Percentiles rank a stretch among this genome's conserved stretches.
phyloP scores from a whole-genome alignment of 2,888 invertebrate species.

The Drosophila hamatofila region DNA sequence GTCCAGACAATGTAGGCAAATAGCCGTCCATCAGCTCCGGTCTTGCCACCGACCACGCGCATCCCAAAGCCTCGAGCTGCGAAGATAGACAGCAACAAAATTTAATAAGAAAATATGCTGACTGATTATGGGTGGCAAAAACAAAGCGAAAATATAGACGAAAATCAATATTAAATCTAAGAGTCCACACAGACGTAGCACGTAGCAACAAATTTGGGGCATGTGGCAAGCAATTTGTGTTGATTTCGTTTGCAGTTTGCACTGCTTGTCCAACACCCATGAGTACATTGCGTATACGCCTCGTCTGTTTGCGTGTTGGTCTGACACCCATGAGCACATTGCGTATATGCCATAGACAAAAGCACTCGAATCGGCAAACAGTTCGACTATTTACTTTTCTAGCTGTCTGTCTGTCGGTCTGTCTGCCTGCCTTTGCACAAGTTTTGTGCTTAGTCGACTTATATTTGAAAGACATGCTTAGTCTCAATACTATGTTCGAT shows the following conservation, averaged over 20 bases:
- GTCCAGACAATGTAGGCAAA: conserved; percentile 97
- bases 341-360: conserved; percentile 20
- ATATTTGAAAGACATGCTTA: conserved; percentile 22
- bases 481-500: conserved; percentile 19
- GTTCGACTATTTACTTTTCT: conserved; percentile 33
- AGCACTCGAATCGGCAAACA: conserved; percentile 34
- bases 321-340: conserved; percentile 30
- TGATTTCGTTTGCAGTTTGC: conserved; percentile 77
- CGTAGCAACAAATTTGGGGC: conserved; percentile 58
- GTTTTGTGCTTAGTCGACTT: conserved; percentile 56
- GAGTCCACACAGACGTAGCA: conserved; percentile 41
- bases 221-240: conserved; percentile 76
- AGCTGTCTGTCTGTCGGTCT: conserved; percentile 14
- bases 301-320: conserved; percentile 25
- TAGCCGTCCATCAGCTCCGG: conserved; percentile 92
- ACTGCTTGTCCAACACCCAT: conserved; percentile 43
- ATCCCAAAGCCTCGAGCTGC: conserved; percentile 96
- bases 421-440: conserved; percentile 14
- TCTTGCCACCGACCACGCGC: conserved; percentile 97
- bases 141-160: conserved; percentile 22
- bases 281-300: conserved; percentile 55
- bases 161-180: conserved; percentile 61
- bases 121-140: conserved; percentile 51
- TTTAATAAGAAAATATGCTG: conserved; percentile 68
- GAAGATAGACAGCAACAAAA: conserved; percentile 43